Evolutionary conservation across 2,113 vertebrate species (phyloP).

Genomic region (Corydoras maculifer): DNA sequence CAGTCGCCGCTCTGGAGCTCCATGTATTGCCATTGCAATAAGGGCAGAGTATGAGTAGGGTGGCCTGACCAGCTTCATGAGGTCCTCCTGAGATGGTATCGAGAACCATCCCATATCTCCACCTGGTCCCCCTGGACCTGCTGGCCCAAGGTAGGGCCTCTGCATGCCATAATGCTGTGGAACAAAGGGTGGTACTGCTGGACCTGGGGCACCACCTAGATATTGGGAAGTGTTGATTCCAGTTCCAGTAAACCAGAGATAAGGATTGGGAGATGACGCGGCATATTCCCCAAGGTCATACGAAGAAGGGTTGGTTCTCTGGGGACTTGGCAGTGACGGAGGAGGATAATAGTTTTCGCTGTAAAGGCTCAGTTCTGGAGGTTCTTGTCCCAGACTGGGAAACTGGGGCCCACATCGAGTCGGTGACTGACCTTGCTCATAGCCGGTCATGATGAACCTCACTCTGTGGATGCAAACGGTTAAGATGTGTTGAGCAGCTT

Average conservation of each 20-base stretch:
- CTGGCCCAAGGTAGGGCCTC: constrained; percentile 78
- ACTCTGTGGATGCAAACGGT: constrained; percentile 30
- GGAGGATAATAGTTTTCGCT: constrained; percentile 91
- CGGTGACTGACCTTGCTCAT: constrained; percentile 82
- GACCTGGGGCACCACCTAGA: constrained; percentile 65
- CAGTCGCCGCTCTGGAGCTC: constrained; percentile 84
- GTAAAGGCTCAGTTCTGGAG: constrained; percentile 90
- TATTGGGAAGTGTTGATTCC: constrained; percentile 79
- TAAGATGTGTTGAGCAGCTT: not conserved
- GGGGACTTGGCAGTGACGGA: constrained; percentile 84
- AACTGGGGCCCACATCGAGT: constrained; percentile 93
- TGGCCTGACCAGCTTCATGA: constrained; percentile 94
- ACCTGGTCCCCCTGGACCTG: constrained; percentile 68
- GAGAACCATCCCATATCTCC: constrained; percentile 91
- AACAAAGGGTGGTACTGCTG: constrained; percentile 77
- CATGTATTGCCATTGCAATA: constrained; percentile 98
- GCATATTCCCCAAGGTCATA: constrained; percentile 84
- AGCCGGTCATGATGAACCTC: constrained; percentile 80
- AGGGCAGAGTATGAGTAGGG: constrained; percentile 97
- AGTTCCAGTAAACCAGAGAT: constrained; percentile 90
- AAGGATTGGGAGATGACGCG: constrained; percentile 76
- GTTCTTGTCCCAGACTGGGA: constrained; percentile 89
- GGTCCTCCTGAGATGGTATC: constrained; percentile 91
- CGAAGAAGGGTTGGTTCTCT: constrained; percentile 74
- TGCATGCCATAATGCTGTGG: constrained; percentile 92